Conservation (phyloP, 2,797 vertebrate genomes). For the Glyptemys insculpta region DNA sequence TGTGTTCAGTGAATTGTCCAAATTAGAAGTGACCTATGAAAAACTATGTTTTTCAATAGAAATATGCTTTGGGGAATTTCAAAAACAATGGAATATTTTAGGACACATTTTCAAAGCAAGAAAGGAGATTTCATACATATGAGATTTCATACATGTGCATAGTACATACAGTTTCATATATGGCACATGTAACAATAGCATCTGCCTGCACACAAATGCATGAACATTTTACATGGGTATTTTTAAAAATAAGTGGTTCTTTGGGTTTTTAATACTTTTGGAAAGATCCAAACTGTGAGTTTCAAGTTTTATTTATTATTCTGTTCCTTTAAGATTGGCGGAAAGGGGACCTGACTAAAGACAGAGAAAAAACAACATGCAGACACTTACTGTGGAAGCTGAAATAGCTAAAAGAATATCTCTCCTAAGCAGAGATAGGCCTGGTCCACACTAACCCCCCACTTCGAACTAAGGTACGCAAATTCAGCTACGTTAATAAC, state of each 20-base stretch:
- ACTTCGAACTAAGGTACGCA: too few species aligned
- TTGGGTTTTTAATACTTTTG: slow-evolving; percentile 48
- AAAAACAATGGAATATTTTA: slow-evolving; percentile 59
- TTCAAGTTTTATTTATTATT: background rate
- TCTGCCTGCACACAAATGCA: background rate
- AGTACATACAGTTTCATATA: too few species aligned
- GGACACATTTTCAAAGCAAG: slow-evolving; percentile 57
- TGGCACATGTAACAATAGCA: slow-evolving; percentile 21
- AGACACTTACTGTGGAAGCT: background rate
- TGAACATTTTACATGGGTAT: slow-evolving; percentile 38
- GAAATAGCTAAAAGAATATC: background rate
- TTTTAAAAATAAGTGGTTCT: background rate
- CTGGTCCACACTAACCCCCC: too few species aligned
- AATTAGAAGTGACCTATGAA: slow-evolving; percentile 73
- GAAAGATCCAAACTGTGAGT: slow-evolving; percentile 38
- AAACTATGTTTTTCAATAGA: slow-evolving; percentile 44
- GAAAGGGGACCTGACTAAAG: background rate
- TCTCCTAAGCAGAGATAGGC: slow-evolving; percentile 4
- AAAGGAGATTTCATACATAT: background rate
- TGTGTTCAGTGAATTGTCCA: slow-evolving; percentile 74
- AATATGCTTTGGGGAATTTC: slow-evolving; percentile 47
- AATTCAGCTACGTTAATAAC: too few species aligned
- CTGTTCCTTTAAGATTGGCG: background rate
- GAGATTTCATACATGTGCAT: background rate
- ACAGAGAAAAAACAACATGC: background rate